Conservation (phyloP, 1,140 invertebrate species). For the Scaptomyza montana region DNA sequence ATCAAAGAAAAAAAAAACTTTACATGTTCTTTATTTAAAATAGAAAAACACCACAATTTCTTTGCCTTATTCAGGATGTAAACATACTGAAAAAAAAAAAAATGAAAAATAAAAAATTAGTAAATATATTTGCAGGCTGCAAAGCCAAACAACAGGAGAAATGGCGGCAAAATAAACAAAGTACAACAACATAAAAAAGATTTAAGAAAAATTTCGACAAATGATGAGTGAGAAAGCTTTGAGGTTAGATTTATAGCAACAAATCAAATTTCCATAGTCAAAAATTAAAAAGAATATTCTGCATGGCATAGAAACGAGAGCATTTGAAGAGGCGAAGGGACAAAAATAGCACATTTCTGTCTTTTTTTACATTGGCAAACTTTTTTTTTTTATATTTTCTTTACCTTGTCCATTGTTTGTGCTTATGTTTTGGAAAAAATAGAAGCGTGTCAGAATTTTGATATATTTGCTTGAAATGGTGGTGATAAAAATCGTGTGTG, state of each 20-base stretch:
- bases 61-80: slow-evolving; percentile 6
- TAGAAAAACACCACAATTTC: slow-evolving; percentile 38
- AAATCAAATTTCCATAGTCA: slow-evolving; percentile 73
- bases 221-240: slow-evolving; percentile 78
- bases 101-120: slow-evolving; percentile 33
- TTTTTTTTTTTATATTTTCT: slow-evolving; percentile 68
- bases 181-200: slow-evolving; percentile 20
- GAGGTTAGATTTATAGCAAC: slow-evolving; percentile 72
- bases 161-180: slow-evolving; percentile 73
- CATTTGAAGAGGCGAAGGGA: slow-evolving; percentile 47
- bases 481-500: slow-evolving; percentile 41
- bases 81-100: slow-evolving; percentile 11
- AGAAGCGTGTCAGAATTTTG: slow-evolving; percentile 77
- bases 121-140: slow-evolving; percentile 54
- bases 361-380: slow-evolving; percentile 51
- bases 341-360: slow-evolving; percentile 60
- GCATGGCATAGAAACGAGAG: slow-evolving; percentile 62
- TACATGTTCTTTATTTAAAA: slow-evolving; percentile 76
- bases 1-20: slow-evolving; percentile 52
- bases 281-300: slow-evolving; percentile 23
- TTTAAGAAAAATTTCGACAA: slow-evolving; percentile 71
- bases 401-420: slow-evolving; percentile 41
- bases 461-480: slow-evolving; percentile 66
- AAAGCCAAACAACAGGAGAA: slow-evolving; percentile 69
- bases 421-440: slow-evolving; percentile 43